A percentile compares a stretch with the other conserved stretches of the same genome.
These are phyloP conservation scores for Enteromius anoplus DNA, from an alignment of 2,797 vertebrate species.

Conservation along the genomic window DNA sequence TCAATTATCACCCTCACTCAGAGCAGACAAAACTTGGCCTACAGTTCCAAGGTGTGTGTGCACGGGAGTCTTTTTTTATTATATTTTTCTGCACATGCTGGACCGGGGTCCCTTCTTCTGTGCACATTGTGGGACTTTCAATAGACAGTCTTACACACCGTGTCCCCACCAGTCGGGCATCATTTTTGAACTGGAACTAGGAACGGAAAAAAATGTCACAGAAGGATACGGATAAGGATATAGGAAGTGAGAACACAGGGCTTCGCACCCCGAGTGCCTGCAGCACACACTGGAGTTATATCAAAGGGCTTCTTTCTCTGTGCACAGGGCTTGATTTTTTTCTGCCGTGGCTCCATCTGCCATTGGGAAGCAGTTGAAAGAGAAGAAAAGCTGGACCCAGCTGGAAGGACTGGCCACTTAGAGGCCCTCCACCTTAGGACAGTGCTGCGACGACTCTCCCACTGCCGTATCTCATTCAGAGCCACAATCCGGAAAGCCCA, in stretches of 20 bases:
- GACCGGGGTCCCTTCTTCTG: slow-evolving; percentile 59
- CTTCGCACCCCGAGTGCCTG: slow-evolving; percentile 67
- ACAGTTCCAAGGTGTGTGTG: slow-evolving; percentile 54
- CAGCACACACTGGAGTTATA: slow-evolving; percentile 74
- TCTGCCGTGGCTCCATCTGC: slow-evolving; percentile 76
- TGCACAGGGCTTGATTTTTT: slow-evolving; percentile 64
- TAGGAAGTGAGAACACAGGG: slow-evolving; percentile 49
- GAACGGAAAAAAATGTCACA: slow-evolving; percentile 29
- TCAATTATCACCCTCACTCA: slow-evolving; percentile 42
- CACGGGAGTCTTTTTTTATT: slow-evolving; percentile 48
- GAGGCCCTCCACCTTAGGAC: slow-evolving; percentile 73
- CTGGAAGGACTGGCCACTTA: slow-evolving; percentile 72
- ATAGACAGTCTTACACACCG: slow-evolving; percentile 68
- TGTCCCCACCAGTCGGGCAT: slow-evolving; percentile 66
- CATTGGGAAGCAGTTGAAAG: slow-evolving; percentile 79
- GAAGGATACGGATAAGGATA: slow-evolving; percentile 53
- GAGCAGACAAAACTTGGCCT: slow-evolving; percentile 25
- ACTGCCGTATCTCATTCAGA: slow-evolving; percentile 63
- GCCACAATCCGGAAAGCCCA: slow-evolving; percentile 14
- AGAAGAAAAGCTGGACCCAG: slow-evolving; percentile 68
- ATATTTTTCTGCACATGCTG: slow-evolving; percentile 13
- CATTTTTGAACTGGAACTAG: slow-evolving; percentile 64
- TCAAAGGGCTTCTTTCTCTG: slow-evolving; percentile 79
- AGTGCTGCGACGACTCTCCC: slow-evolving; percentile 67
- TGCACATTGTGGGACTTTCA: slow-evolving; percentile 75